Base-by-base conservation (phyloP, 2,113 vertebrate genomes). In the Panthera uncia region DNA sequence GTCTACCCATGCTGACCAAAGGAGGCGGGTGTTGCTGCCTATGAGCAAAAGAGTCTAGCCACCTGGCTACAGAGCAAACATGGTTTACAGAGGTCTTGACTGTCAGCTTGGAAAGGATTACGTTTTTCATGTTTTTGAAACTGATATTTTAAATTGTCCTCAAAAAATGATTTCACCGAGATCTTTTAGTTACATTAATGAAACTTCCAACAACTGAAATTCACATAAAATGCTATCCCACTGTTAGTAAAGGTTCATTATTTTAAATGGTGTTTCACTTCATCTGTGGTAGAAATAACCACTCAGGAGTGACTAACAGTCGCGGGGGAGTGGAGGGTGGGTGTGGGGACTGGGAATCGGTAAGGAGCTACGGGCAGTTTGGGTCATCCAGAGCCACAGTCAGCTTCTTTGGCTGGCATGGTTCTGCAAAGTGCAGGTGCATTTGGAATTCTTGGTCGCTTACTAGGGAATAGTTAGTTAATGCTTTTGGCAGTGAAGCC, bases 1-100 rank as follows among this genome's bases (percentile, higher is more conserved):
- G 6, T 52, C 23, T 27, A 1, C 11, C 9, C 3, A 0, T 14
- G 15, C 23, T 19, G 14, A 74, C 6, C 3, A 9, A 45, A 29
- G 48, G 23, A 65, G 11, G 5, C 10, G 21, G 15, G 0, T 31
- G 1, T 55, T 25, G 69, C 76, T 78, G 18, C 50, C 83, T 10
- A 36, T 5, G 13, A 23, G 55, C 65, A 52, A 15, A 48, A 18
- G 7, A n/a, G 19, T 45, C 50, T 15, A 18, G 63, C 33, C 36
- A 4, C 11, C 5, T 36, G 57, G 36, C 79, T 41, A 6, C 68
- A 23, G 38, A 12, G 10, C 14, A 80, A 21, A 66, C 4, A 3
- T 23, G 12, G 18, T 57, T 83, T 73, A 90, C 1, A 52, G 65
- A 91, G 88, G 50, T 83, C 5, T 6, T 83, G 31, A 48, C 7